Evolutionary conservation across 2,797 vertebrate genomes (phyloP).

Genomic region (Syngnathus rostellatus): DNA sequence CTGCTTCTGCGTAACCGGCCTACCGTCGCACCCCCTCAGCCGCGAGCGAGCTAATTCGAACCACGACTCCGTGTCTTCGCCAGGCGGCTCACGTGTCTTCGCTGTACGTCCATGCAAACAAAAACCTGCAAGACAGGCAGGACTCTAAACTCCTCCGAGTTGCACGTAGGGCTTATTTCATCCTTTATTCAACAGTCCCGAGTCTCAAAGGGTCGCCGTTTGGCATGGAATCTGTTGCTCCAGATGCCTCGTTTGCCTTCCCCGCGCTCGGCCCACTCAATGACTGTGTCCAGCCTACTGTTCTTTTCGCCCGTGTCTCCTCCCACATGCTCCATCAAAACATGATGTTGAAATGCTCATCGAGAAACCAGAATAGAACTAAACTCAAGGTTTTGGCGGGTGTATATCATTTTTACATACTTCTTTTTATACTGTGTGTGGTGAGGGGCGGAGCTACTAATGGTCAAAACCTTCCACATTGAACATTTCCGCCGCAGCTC

Average conservation of each 20-base stretch:
- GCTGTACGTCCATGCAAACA: background rate
- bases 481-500: constrained; percentile 15
- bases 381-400: background rate
- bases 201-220: constrained; percentile 46
- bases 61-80: constrained; percentile 32
- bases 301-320: constrained; percentile 34
- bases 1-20: constrained; percentile 51
- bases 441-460: background rate
- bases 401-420: too few relatives aligned
- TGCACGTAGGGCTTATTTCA: constrained; percentile 5
- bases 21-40: constrained; percentile 54
- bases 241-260: constrained; percentile 48
- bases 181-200: constrained; percentile 32
- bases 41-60: background rate
- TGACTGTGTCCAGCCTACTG: constrained; percentile 43
- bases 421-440: too few relatives aligned
- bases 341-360: background rate
- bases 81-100: constrained; percentile 8
- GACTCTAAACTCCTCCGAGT: constrained; percentile 15
- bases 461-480: constrained; percentile 18
- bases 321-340: constrained; percentile 38
- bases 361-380: background rate
- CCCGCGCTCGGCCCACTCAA: constrained; percentile 47
- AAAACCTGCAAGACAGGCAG: constrained; percentile 1
- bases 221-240: constrained; percentile 50